Base-by-base conservation (phyloP, 1,140 invertebrate species). In the Metaphire vulgaris region DNA sequence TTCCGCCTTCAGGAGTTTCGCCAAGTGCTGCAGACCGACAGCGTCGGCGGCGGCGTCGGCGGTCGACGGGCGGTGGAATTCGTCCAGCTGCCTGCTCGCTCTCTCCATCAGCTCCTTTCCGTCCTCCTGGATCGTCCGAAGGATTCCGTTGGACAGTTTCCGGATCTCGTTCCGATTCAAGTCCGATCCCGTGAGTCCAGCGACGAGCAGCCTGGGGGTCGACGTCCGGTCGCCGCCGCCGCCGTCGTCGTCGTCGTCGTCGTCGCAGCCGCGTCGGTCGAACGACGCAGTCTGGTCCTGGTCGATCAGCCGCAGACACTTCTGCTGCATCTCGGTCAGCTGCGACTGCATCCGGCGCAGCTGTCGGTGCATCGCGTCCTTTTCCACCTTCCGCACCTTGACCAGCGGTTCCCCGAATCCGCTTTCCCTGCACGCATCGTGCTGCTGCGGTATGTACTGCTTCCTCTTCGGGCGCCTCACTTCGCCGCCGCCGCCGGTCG, bases 371-470 rank as follows among this genome's bases (percentile, higher is more conserved):
- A 95, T 88, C 64, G 91, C 90, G 79, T 92, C 92, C 79, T 90
- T 91, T 32, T 90, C 91, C 74, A 80, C 77, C 32, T 78, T 80
- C 76, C 90, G 80, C 91, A 89, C 77, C 88, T 89, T 82, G 81
- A 80, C 81, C 85, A 83, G 80, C 69, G 79, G 80, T 75, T 80
- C 72, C n/a, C 67, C 33, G 21, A 15, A 81, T 28, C 79, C 79
- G 29, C 75, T 72, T 72, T 78, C 81, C 15, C 81, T 78, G n/a
- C n/a, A n/a, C 1, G 82, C 70, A 69, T 94, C 93, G 83, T 96
- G 94, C 82, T 97, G 95, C 83, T 96, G 94, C 0, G 96, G 96
- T 81, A 97, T 93, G 84, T 97, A 97, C n/a, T 97, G 89, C 86
- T 98, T 98, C 29, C 96, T 89, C 87, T 98, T 98, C 85, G 96